Base-by-base conservation (phyloP, 2,888 invertebrate genomes). In the Amaurobius ferox region DNA sequence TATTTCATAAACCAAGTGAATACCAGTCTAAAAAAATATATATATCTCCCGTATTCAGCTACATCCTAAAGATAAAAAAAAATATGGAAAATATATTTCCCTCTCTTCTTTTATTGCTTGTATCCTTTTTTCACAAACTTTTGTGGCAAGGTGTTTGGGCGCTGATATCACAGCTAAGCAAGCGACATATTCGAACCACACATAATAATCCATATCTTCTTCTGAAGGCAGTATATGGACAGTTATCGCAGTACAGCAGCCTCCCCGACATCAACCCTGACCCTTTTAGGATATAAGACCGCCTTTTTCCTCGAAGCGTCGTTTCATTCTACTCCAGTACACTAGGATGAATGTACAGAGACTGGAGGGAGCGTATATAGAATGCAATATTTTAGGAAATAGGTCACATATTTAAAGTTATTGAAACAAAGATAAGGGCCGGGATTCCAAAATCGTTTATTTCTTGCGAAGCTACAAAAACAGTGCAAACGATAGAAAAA, bases 171-270 rank as follows among this genome's bases (percentile, higher is more conserved):
- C 64, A 77, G 16, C 35, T 44, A 28, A 32, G 76, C 83, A 71
- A 77, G 77, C 83, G 83, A 83, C 83, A 83, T 83, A 83, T 83
- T 77, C 76, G 66, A 62, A 40, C 83, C 64, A 70, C 76, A 77
- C 68, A 83, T 83, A 83, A 83, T 83, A 83, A 83, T 83, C 83
- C 83, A 83, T 80, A 83, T 83, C 70, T 83, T 70, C 39, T 66
- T 71, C 76, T 40, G 23, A 30, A 77, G 66, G 66, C 62, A 83
- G 83, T 70, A 67, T 83, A 66, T 71, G 71, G 83, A 71, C 76
- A 83, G 76, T 77, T 83, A 77, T 77, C 76, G 71, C 76, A 23
- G 44, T 19, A 28, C 48, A 35, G 71, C 83, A 83, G 83, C 71
- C 26, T 61, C 40, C 70, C 55, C 64, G 68, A 61, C 68, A 70